A percentile compares a stretch with the other conserved stretches of the same genome.
phyloP scores from a whole-genome alignment of 2,113 vertebrate species.

The Nematolebias whitei region DNA sequence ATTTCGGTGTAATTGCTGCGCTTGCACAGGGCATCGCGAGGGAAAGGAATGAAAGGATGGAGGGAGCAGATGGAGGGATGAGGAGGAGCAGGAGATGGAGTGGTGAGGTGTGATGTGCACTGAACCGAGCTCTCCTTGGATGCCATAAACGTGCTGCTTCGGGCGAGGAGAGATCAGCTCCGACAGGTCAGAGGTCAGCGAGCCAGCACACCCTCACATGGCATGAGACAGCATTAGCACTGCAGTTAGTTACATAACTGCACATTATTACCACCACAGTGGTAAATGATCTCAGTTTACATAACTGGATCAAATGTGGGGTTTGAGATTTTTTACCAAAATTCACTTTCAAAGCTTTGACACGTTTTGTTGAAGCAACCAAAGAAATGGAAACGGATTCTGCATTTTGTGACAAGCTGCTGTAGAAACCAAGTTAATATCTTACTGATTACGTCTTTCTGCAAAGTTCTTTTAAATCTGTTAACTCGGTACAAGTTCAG shows the following conservation, averaged over 20 bases:
- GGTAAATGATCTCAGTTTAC: neutral
- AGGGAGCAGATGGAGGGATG: conserved; percentile 35
- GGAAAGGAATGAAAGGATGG: neutral
- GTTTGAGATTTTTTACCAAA: neutral
- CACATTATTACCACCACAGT: neutral
- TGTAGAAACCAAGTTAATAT: too few relatives aligned
- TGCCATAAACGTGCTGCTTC: conserved; percentile 44
- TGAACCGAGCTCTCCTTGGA: conserved; percentile 57
- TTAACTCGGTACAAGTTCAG: too few relatives aligned
- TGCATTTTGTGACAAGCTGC: too few relatives aligned
- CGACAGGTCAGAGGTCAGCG: conserved; percentile 41
- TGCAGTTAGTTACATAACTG: conserved; percentile 6
- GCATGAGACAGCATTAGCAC: neutral
- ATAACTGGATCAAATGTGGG: neutral
- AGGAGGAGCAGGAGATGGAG: conserved; percentile 32
- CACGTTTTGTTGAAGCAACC: too few relatives aligned
- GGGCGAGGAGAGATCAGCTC: conserved; percentile 23
- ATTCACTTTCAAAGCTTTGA: too few relatives aligned
- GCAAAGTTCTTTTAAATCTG: too few relatives aligned
- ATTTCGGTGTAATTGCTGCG: conserved; percentile 43
- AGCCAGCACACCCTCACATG: neutral
- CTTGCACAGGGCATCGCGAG: conserved; percentile 22
- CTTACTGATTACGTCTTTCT: too few relatives aligned
- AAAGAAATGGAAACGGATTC: too few relatives aligned
- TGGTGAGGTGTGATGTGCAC: conserved; percentile 62